phyloP scores from a whole-genome alignment of 2,797 vertebrate genomes.

The Pachyuromys duprasi region DNA sequence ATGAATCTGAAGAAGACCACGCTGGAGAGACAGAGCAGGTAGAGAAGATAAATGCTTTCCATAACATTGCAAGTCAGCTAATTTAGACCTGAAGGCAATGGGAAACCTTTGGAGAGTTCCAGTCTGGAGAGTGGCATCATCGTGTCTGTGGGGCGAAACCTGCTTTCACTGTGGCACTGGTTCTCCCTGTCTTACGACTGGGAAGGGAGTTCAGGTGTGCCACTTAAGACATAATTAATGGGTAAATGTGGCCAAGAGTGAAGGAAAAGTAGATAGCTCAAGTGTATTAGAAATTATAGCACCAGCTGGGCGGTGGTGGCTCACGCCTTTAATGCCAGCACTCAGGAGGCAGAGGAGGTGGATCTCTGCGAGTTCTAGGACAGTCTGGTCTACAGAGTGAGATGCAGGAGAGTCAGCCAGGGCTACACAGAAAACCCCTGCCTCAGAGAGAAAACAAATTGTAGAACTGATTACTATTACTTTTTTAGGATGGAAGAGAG shows the following conservation, averaged over 20 bases:
- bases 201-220: background rate
- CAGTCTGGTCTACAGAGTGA: background rate
- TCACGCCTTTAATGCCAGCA: background rate
- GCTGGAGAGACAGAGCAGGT: background rate
- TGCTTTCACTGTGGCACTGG: background rate
- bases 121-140: background rate
- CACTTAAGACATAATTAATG: background rate
- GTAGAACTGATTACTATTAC: background rate
- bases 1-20: background rate
- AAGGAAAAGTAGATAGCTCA: background rate
- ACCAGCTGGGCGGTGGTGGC: background rate
- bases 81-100: background rate
- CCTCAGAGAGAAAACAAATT: background rate
- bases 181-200: background rate
- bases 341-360: background rate
- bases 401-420: background rate
- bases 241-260: background rate
- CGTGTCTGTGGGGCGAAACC: background rate
- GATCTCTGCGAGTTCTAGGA: background rate
- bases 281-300: conserved; percentile 8
- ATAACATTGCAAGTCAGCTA: background rate
- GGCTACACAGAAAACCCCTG: background rate
- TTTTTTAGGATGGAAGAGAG: background rate
- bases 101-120: background rate
- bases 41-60: background rate